These are phyloP conservation scores for Gadopsis bispinosus DNA, from an alignment of 2,797 vertebrate species.

Conservation along the genomic window DNA sequence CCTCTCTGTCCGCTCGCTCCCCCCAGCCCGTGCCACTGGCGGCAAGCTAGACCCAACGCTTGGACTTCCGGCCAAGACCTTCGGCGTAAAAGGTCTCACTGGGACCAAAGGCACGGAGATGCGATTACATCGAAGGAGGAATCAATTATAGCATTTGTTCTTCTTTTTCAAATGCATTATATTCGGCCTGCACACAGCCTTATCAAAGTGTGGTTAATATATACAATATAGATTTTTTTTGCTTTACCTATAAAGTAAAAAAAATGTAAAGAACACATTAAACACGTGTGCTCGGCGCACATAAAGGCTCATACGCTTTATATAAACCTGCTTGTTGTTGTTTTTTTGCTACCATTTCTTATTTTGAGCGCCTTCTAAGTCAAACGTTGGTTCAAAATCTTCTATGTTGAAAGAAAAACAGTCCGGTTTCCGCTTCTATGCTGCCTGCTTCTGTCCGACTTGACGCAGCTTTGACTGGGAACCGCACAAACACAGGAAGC, in stretches of 20 bases:
- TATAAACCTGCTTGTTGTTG: background rate
- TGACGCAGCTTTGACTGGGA: conserved; percentile 39
- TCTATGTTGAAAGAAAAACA: conserved; percentile 27
- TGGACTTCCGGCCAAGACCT: conserved; percentile 39
- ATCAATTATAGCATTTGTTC: too few species aligned
- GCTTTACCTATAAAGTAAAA: background rate
- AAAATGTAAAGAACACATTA: background rate
- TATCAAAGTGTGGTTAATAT: too few species aligned
- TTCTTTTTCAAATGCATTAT: background rate
- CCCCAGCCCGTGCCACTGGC: conserved; percentile 9
- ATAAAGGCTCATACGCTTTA: background rate
- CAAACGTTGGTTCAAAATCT: background rate
- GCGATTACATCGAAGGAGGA: background rate
- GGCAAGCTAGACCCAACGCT: background rate
- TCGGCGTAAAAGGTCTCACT: conserved; percentile 60
- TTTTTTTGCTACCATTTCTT: background rate
- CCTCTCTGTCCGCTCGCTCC: conserved; percentile 57
- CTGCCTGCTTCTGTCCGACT: conserved; percentile 23
- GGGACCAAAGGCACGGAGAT: background rate
- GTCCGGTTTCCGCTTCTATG: conserved; percentile 21
- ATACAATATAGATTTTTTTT: too few species aligned
- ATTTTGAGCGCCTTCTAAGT: background rate
- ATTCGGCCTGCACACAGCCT: background rate
- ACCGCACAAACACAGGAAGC: conserved; percentile 81
- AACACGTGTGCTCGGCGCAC: background rate